These are phyloP conservation scores for Netelia melanura DNA, from an alignment of 2,888 invertebrate genomes.

Conservation along the genomic window DNA sequence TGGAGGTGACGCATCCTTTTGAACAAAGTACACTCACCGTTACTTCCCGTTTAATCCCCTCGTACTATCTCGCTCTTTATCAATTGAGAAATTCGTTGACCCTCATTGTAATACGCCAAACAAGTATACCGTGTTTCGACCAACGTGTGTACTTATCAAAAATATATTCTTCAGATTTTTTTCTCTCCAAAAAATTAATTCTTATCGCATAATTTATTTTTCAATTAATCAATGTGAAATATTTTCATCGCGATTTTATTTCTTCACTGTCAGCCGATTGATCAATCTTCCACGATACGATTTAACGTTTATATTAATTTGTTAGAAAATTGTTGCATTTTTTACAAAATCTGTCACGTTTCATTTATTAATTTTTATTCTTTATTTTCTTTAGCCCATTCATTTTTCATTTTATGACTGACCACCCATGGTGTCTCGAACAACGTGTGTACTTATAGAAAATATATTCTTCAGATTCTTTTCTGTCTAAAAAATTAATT, in stretches of 20 bases:
- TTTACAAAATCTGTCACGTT: neutral
- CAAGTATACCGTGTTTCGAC: neutral
- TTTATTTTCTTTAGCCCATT: neutral
- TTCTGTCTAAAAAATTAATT: too few species aligned
- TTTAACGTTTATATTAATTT: neutral
- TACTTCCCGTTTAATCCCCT: neutral
- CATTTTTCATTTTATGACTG: neutral
- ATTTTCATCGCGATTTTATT: neutral
- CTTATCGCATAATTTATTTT: too few species aligned
- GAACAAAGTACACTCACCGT: neutral
- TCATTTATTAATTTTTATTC: neutral
- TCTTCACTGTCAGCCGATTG: neutral
- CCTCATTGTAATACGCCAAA: constrained; percentile 13
- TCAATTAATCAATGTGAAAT: neutral
- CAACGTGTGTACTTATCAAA: constrained; percentile 6
- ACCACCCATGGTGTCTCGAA: neutral
- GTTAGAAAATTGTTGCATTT: neutral
- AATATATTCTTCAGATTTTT: neutral
- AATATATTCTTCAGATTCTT: neutral
- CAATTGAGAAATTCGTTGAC: constrained; percentile 46
- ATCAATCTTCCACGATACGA: neutral
- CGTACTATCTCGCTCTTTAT: neutral
- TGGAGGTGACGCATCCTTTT: neutral
- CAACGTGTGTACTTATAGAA: constrained; percentile 7
- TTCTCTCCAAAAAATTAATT: too few species aligned